Conservation (phyloP, 1,140 invertebrate species). For the Brachionus paranguensis region DNA sequence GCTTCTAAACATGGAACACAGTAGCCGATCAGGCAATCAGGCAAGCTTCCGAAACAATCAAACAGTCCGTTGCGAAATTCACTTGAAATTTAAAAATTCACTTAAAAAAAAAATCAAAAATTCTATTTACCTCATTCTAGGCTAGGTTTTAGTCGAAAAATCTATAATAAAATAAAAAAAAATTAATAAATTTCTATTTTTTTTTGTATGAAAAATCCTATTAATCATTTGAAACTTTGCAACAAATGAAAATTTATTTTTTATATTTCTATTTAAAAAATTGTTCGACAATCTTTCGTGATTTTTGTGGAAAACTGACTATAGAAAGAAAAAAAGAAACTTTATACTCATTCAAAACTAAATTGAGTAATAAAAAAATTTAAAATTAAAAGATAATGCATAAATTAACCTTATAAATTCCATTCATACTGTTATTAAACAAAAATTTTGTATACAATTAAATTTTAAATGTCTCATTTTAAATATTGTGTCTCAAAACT, state of each 20-base stretch:
- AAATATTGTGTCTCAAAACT: background rate
- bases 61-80: slow-evolving; percentile 30
- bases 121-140: background rate
- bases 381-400: background rate
- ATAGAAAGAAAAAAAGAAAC: background rate
- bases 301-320: too few relatives aligned
- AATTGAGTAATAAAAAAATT: background rate
- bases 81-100: background rate
- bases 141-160: background rate
- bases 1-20: slow-evolving; percentile 32
- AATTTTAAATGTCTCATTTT: background rate
- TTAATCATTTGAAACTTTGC: too few relatives aligned
- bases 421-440: background rate
- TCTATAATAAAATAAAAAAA: background rate
- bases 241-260: too few relatives aligned
- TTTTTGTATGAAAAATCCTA: background rate
- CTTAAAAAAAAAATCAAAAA: background rate
- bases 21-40: slow-evolving; percentile 29
- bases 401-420: slow-evolving; percentile 3
- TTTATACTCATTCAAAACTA: background rate
- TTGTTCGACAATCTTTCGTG: too few relatives aligned
- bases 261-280: too few relatives aligned
- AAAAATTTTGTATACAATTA: background rate
- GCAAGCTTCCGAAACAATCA: slow-evolving; percentile 22
- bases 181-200: background rate